Evolutionary conservation across 2,113 vertebrate genomes (phyloP), one percentile per base, ranked within the genome.

Genomic region (Nansenia antarctica): DNA sequence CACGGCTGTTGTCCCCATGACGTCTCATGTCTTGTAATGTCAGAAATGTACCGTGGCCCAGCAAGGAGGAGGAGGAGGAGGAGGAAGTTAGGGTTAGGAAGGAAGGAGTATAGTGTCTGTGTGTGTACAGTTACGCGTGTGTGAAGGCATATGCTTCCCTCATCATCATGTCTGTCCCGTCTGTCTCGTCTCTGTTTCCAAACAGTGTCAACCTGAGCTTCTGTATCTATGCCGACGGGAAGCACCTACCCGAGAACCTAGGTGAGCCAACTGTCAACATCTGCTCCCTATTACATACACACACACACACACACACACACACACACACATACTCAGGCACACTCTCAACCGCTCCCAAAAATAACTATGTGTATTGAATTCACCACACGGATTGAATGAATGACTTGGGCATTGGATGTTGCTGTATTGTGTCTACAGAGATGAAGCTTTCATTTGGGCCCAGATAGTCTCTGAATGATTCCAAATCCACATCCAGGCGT

Each of bases 201-300:
- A 78, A 77, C 89, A 97, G 95, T 72, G 94, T 96, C 91, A 97
- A 95, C 87, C 89, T 97, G 73, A 96, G 94, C 86, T 97, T 94
- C 90, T 97, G 95, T 82, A 89, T 97, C 81, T 94, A 92, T 32
- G 94, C 95, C 58, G 94, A 94, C 67, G 95, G 95, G 82, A 96
- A 94, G 71, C 93, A 95, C 8, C 92, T 96, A 67, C 95, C 95
- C 45, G 86, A 85, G 69, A 58, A 87, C 45, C 90, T 96, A 42
- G 95, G 95, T 97, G 82, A 97, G 93, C 69, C 79, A 82, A 62
- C 78, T 73, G 71, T 73, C 65, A 71, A 82, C 82, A 87, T 78
- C 82, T 82, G 84, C 59, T 31, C 69, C 80, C 59, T 45, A 62
- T 76, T 74, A 72, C 65, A 72, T 58, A 18, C 15, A 31, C n/a